Conservation (phyloP, 2,888 invertebrate species). For the Pammene aurita region DNA sequence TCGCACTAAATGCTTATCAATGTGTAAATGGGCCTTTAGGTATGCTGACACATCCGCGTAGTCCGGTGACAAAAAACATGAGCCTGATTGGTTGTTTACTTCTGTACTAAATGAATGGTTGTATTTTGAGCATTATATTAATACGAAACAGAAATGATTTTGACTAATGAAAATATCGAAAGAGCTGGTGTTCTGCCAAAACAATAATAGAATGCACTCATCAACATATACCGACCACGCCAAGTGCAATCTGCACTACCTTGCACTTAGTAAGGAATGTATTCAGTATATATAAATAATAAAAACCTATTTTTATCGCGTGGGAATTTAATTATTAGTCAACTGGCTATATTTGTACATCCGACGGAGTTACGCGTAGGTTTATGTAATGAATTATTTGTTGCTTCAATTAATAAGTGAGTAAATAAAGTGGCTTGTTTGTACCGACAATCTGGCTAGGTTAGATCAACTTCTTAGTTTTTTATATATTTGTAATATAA, state of each 20-base stretch:
- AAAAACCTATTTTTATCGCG: not conserved
- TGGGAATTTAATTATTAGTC: not conserved
- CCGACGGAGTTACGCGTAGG: not conserved
- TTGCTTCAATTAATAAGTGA: not conserved
- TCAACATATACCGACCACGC: not conserved
- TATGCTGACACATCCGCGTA: too few relatives aligned
- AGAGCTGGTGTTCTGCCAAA: conserved; percentile 7
- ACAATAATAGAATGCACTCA: conserved; percentile 5
- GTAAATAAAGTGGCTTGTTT: too few relatives aligned
- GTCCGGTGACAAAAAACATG: too few relatives aligned
- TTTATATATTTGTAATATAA: too few relatives aligned
- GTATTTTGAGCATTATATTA: too few relatives aligned
- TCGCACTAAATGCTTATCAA: too few relatives aligned
- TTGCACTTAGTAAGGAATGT: not conserved
- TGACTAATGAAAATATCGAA: conserved; percentile 8
- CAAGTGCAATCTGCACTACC: not conserved
- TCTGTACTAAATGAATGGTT: too few relatives aligned
- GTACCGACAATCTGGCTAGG: too few relatives aligned
- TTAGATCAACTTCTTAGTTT: too few relatives aligned
- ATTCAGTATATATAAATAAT: not conserved
- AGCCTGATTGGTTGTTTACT: too few relatives aligned
- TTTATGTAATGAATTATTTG: not conserved
- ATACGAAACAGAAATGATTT: not conserved
- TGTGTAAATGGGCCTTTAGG: too few relatives aligned
- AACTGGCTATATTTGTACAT: not conserved